phyloP scores from a whole-genome alignment of 1,140 invertebrate genomes.

The Halictus rubicundus region DNA sequence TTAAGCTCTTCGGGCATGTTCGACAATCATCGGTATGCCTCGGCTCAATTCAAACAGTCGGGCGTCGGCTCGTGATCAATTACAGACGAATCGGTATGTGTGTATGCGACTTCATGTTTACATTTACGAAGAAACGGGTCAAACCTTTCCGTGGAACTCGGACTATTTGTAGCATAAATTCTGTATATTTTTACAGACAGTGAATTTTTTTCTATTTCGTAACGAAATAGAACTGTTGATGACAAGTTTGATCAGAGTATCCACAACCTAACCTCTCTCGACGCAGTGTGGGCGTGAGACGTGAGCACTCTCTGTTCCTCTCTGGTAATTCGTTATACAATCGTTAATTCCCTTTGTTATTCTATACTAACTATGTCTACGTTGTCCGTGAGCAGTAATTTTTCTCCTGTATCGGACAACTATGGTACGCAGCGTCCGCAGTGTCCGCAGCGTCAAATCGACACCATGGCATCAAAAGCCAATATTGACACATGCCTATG shows the following conservation, averaged over 20 bases:
- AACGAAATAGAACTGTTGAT: background rate
- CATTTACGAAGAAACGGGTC: background rate
- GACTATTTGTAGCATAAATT: background rate
- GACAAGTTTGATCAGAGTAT: background rate
- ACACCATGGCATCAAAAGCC: constrained; percentile 92
- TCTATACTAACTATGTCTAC: too few species aligned
- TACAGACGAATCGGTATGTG: background rate
- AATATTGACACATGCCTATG: constrained; percentile 87
- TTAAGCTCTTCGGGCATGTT: background rate
- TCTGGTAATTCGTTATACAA: too few species aligned
- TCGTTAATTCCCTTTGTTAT: too few species aligned
- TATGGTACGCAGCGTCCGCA: too few species aligned
- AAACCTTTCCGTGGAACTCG: background rate
- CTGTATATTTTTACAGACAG: background rate
- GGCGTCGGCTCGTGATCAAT: constrained; percentile 26
- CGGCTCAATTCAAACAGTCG: background rate
- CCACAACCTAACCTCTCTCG: constrained; percentile 5
- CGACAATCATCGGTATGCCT: background rate
- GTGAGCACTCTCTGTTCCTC: background rate
- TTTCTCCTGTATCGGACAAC: too few species aligned
- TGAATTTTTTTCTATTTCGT: background rate
- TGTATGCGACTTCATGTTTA: background rate
- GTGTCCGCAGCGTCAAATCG: constrained; percentile 84
- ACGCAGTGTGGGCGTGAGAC: background rate
- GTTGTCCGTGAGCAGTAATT: too few species aligned